Evolutionary conservation across 2,888 invertebrate species (phyloP), one percentile per base, ranked within the genome.

Genomic region (Agriotes lineatus): DNA sequence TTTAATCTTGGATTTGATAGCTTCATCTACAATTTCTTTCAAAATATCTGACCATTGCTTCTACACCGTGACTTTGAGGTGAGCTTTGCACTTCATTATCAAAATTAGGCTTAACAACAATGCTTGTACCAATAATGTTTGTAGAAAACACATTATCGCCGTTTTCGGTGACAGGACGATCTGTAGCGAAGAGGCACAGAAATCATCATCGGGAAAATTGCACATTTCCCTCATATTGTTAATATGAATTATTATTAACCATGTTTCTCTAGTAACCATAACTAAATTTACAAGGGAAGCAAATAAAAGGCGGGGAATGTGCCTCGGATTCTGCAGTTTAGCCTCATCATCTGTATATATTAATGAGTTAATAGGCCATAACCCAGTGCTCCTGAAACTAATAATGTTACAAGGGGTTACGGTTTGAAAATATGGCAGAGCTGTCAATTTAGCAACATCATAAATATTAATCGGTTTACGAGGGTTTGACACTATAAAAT

Each of bases 111-210:
- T 58, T 7, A 42, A 58, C 30, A 30, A 30, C 30, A 30, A 58
- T 56, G 58, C 14, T 58, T 58, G 39, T 35, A 56, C 35, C 35
- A 5, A 56, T 14, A 35, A 37, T 35, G 33, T 35, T 35, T 54
- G 30, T 54, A n/a, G n/a, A n/a, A n/a, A n/a, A n/a, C n/a, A n/a
- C n/a, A n/a, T n/a, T n/a, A n/a, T n/a, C n/a, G n/a, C 30, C 37
- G 37, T 35, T 35, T 56, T 56, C 59, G 10, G 44, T 25, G 7
- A 12, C 5, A 20, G 42, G 12, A 20, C 59, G 59, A 44, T 44
- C 59, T n/a, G n/a, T n/a, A n/a, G n/a, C n/a, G n/a, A n/a, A n/a
- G 56, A 56, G 16, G 56, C 56, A 9, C 35, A 56, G 37, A 30
- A 18, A 56, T 42, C 9, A 19, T 42, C 19, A 3, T 18, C 33